Percentiles rank a stretch among this genome's conserved stretches.
Conservation (phyloP, 2,888 invertebrate species). For the Therioaphis trifolii region DNA sequence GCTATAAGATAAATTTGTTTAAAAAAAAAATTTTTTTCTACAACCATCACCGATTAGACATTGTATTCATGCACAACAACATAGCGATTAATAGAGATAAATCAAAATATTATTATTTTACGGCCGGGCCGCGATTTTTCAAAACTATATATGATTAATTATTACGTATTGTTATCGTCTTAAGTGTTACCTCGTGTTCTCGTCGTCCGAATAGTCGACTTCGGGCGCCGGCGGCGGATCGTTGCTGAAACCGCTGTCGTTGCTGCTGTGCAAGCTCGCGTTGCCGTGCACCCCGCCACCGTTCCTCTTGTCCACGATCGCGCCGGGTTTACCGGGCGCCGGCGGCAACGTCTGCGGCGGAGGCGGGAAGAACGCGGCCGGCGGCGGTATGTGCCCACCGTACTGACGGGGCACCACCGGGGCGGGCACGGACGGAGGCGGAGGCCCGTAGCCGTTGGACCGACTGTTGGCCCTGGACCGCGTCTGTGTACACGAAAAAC, state of each 20-base stretch:
- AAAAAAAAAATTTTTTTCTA: too few species aligned
- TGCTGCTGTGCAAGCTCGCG: constrained; percentile 86
- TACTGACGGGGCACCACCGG: constrained; percentile 67
- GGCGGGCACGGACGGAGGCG: constrained; percentile 65
- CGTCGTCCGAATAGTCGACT: constrained; percentile 91
- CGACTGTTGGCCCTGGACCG: constrained; percentile 33
- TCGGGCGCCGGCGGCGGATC: constrained; percentile 87
- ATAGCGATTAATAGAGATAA: too few species aligned
- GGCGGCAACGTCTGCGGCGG: constrained; percentile 61
- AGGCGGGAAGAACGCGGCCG: constrained; percentile 44
- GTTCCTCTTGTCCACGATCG: constrained; percentile 24
- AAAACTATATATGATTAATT: too few species aligned
- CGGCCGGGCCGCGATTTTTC: too few species aligned
- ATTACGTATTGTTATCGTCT: too few species aligned
- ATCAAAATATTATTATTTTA: too few species aligned
- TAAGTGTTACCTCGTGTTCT: constrained; percentile 77
- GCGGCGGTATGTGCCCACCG: constrained; percentile 43
- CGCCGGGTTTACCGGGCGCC: constrained; percentile 62
- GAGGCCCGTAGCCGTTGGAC: constrained; percentile 64
- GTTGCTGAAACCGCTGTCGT: constrained; percentile 92
- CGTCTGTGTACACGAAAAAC: neutral
- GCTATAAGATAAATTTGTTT: too few species aligned
- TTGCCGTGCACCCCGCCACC: constrained; percentile 66
- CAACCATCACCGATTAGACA: too few species aligned
- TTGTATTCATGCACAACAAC: too few species aligned